Conservation (phyloP, 2,797 vertebrate species). For the Leptoclinus maculatus region DNA sequence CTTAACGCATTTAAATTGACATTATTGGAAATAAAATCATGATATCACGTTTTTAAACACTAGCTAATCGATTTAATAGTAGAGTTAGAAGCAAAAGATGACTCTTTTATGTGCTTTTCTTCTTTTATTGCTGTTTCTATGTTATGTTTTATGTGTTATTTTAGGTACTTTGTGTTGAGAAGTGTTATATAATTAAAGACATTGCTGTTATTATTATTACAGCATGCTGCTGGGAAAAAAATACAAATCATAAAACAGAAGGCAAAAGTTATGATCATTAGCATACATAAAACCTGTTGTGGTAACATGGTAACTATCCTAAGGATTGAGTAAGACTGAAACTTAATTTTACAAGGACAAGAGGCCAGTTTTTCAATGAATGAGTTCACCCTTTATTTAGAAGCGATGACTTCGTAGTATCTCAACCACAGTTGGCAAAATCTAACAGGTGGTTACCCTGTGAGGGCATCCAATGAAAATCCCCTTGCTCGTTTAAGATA, state of each 20-base stretch:
- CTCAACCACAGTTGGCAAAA: not conserved
- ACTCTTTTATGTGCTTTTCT: not conserved
- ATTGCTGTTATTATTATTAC: not conserved
- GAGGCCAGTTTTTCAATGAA: accelerated
- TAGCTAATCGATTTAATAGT: not conserved
- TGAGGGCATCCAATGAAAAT: not conserved
- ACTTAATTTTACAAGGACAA: not conserved
- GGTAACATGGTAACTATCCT: not conserved
- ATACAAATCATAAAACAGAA: too few relatives aligned
- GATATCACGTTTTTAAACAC: too few relatives aligned
- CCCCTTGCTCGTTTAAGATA: not conserved
- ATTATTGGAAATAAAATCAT: not conserved
- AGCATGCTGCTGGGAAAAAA: not conserved
- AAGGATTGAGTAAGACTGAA: not conserved
- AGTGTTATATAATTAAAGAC: not conserved
- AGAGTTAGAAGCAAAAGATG: not conserved
- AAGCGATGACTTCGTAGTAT: not conserved
- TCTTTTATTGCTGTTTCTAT: not conserved
- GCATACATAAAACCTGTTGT: not conserved
- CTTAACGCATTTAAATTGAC: not conserved
- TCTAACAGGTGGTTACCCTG: constrained; percentile 34
- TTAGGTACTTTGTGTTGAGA: not conserved
- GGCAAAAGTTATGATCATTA: not conserved
- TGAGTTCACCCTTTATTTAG: not conserved
- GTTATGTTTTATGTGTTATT: not conserved